Percentiles rank a stretch among this genome's conserved stretches.
Evolutionary conservation across 2,113 vertebrate species (phyloP).

Genomic region (Scytalopus superciliaris): DNA sequence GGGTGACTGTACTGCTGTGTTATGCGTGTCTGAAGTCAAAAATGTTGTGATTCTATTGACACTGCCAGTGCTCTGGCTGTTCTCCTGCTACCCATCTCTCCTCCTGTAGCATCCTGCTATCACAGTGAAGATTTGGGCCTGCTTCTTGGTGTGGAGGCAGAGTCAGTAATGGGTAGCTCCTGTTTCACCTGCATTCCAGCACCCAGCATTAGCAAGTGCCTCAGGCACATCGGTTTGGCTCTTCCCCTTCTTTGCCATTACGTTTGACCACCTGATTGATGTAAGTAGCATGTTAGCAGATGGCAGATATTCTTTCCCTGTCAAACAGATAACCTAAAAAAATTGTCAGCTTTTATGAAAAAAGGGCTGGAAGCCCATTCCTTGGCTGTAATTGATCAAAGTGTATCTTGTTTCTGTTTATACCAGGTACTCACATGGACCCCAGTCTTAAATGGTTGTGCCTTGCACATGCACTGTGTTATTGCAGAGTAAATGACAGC

Average conservation of each 20-base stretch:
- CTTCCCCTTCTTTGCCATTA: not conserved
- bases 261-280: not conserved
- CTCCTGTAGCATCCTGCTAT: not conserved
- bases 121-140: not conserved
- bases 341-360: not conserved
- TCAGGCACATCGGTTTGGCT: not conserved
- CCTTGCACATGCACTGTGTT: not conserved
- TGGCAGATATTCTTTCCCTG: constrained; percentile 22
- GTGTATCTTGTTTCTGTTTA: not conserved
- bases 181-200: not conserved
- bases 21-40: not conserved
- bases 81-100: not conserved
- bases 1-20: not conserved
- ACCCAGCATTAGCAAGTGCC: not conserved
- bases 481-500: not conserved
- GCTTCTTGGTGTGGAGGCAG: not conserved
- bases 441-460: not conserved
- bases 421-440: not conserved
- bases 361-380: not conserved
- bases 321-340: constrained; percentile 32
- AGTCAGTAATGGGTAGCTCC: not conserved
- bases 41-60: fast-evolving
- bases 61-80: not conserved
- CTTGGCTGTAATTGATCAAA: not conserved
- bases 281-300: not conserved